These are phyloP conservation scores for Drosophila dunni DNA, from an alignment of 1,140 invertebrate genomes.

Conservation along the genomic window DNA sequence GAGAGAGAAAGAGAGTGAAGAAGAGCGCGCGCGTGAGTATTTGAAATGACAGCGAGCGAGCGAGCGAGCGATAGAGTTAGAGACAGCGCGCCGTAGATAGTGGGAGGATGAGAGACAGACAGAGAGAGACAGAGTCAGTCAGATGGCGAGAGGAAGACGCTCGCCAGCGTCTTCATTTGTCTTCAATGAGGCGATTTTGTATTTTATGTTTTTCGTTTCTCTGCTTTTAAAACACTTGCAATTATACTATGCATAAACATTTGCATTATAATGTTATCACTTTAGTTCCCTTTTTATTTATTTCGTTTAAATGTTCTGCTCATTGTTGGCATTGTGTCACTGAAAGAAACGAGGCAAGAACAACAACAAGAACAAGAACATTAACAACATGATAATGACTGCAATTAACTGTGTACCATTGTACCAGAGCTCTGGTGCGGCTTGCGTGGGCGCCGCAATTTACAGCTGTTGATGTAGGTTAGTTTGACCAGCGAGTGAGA, in stretches of 20 bases:
- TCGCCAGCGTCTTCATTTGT: slow-evolving; percentile 50
- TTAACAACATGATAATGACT: slow-evolving; percentile 35
- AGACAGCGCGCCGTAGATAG: slow-evolving; percentile 35
- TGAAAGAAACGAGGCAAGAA: slow-evolving; percentile 15
- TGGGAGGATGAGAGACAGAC: slow-evolving; percentile 18
- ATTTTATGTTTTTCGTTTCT: slow-evolving; percentile 23
- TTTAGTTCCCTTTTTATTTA: not conserved
- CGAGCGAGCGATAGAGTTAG: slow-evolving; percentile 4
- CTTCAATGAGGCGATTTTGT: slow-evolving; percentile 29
- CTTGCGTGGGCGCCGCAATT: slow-evolving; percentile 54
- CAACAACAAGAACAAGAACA: slow-evolving; percentile 28
- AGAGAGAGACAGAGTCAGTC: slow-evolving; percentile 40
- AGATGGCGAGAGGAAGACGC: slow-evolving; percentile 54
- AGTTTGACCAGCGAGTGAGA: slow-evolving; percentile 50
- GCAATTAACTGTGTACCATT: slow-evolving; percentile 1
- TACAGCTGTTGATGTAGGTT: slow-evolving; percentile 83
- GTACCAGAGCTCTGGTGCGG: slow-evolving; percentile 21
- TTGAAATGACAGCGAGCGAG: not conserved
- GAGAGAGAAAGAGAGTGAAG: slow-evolving; percentile 1
- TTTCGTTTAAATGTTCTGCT: not conserved
- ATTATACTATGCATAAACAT: not conserved
- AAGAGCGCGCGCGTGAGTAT: not conserved
- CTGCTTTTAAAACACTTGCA: not conserved
- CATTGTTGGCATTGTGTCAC: slow-evolving; percentile 11
- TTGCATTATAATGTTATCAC: slow-evolving; percentile 27